Evolutionary conservation across 2,113 vertebrate genomes (phyloP).

Genomic region (Dendrocopos noguchii): DNA sequence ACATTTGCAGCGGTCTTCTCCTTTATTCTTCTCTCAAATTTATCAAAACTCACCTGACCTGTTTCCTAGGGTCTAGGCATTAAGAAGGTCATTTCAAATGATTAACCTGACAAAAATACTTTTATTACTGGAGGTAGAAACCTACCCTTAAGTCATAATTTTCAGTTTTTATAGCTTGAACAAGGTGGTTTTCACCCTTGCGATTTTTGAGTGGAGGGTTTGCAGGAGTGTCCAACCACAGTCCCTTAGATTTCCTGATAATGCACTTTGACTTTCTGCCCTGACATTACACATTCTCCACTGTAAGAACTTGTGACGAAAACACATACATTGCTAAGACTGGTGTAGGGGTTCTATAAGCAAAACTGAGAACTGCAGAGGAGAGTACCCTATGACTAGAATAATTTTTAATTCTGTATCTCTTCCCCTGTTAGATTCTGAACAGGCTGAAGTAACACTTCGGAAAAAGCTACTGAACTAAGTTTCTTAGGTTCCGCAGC

Average conservation of each 20-base stretch:
- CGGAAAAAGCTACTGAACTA: not conserved
- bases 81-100: not conserved
- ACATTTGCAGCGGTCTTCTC: not conserved
- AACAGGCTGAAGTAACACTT: not conserved
- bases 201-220: not conserved
- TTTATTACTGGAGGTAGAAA: not conserved
- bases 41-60: not conserved
- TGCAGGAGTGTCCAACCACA: not conserved
- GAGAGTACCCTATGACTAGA: not conserved
- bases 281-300: not conserved
- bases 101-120: not conserved
- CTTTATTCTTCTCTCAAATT: not conserved
- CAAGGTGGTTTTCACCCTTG: not conserved
- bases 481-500: not conserved
- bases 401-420: not conserved
- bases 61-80: not conserved
- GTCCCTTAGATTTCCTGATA: not conserved
- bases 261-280: not conserved
- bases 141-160: not conserved
- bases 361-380: not conserved
- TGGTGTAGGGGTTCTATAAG: not conserved
- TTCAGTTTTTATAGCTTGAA: not conserved
- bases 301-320: not conserved
- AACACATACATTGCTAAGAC: not conserved
- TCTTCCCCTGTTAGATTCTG: not conserved